Evolutionary conservation across 1,140 invertebrate genomes (phyloP).

Genomic region (Ceratoteleas bidentatus): DNA sequence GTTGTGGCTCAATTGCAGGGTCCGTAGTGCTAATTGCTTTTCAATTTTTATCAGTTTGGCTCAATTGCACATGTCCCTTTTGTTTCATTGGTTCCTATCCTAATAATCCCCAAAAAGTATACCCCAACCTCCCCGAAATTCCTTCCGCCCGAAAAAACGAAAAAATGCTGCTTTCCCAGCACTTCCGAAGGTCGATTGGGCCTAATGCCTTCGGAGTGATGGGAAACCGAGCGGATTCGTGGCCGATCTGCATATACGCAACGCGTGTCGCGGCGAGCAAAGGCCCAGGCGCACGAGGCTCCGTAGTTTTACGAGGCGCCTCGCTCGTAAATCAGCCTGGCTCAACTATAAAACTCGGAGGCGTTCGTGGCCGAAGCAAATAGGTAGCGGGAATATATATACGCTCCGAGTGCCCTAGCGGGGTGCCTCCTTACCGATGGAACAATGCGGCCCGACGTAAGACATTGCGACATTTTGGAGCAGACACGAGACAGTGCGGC

Average conservation of each 20-base stretch:
- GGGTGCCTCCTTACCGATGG: constrained; percentile 43
- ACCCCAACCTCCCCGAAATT: too few species aligned
- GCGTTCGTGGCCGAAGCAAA: constrained; percentile 32
- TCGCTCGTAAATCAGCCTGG: constrained; percentile 75
- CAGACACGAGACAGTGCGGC: constrained; percentile 54
- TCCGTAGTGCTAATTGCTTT: too few species aligned
- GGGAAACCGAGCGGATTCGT: constrained; percentile 13
- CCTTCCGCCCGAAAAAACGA: too few species aligned
- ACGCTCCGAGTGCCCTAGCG: constrained; percentile 69
- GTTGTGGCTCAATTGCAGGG: too few species aligned
- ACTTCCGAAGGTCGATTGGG: too few species aligned
- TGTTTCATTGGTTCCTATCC: too few species aligned
- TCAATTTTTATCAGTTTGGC: too few species aligned
- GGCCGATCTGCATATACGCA: constrained; percentile 43
- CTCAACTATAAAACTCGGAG: constrained; percentile 70
- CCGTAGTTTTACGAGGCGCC: constrained; percentile 52
- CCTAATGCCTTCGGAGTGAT: constrained; percentile 10
- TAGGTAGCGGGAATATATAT: constrained; percentile 52
- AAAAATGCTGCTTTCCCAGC: too few species aligned
- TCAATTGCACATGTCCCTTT: too few species aligned
- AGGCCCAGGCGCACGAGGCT: constrained; percentile 35
- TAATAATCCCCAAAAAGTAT: too few species aligned
- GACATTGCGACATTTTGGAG: constrained; percentile 77
- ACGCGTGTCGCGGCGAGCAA: constrained; percentile 53
- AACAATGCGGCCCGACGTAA: constrained; percentile 66